Evolutionary conservation across 2,797 vertebrate species (phyloP), one percentile per base, ranked within the genome.

Genomic region (Ctenopoma multispine): DNA sequence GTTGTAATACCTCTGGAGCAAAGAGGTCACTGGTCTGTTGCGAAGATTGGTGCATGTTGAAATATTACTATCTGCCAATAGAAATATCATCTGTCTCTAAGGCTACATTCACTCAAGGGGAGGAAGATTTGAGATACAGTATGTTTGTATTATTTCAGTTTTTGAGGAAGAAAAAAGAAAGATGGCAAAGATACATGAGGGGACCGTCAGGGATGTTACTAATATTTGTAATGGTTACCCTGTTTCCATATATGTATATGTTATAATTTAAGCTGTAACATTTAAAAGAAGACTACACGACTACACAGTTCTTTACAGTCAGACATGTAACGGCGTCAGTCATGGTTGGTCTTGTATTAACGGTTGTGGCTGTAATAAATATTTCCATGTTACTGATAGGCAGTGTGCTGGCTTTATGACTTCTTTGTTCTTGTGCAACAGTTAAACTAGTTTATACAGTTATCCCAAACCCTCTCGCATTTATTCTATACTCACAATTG

Each of bases 11-110:
- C 0, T 40, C 17, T 18, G 29, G 24, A 46, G 47, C 4, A 61
- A 66, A 53, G 46, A 47, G n/a, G n/a, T 34, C 5, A 4, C 23
- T 21, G 24, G 20, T 54, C 49, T 44, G 48, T 74, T 53, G 55
- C 43, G 63, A 48, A 51, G 7, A 14, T 13, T 0, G 9, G 9
- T 34, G 10, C 48, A 8, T 70, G 59, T 71, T 23, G 64, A 69
- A 79, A 81, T 46, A 5, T 44, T 13, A 15, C 10, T 2, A 7
- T 51, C 41, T 49, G 50, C 43, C 44, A 53, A 4, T 18, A 29
- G 38, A 41, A 66, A 15, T 7, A 15, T 4, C 12, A 20, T 17
- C 21, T 46, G 55, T 21, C 11, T 34, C 10, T 20, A 5, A 13
- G 27, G 1, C 20, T 36, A 6, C 34, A 49, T 60, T 53, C 7